A percentile compares a stretch with the other conserved stretches of the same genome.
Conservation (phyloP, 2,888 invertebrate genomes). For the Metopia argyrocephala region DNA sequence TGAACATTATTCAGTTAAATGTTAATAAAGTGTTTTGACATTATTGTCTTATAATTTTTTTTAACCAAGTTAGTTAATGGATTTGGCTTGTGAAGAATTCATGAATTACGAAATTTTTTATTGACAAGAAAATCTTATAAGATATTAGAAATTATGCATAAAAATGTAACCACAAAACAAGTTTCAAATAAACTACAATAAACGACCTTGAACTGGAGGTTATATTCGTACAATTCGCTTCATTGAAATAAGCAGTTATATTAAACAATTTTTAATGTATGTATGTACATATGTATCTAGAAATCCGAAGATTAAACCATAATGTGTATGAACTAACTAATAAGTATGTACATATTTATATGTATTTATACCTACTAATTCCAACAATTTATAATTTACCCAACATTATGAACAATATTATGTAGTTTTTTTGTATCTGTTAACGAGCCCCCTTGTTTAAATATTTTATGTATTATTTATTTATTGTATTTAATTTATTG, state of each 20-base stretch:
- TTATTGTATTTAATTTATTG: slow-evolving; percentile 8
- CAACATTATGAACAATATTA: no score
- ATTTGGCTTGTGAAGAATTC: no score
- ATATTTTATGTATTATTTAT: neutral
- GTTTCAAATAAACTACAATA: neutral
- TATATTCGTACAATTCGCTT: no score
- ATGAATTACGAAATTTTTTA: neutral
- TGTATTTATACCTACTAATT: neutral
- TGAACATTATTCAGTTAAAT: no score
- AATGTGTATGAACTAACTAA: no score
- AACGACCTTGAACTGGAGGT: slow-evolving; percentile 33
- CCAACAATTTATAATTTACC: no score
- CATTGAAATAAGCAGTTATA: neutral
- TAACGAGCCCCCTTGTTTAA: slow-evolving; percentile 45
- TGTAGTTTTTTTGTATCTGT: neutral
- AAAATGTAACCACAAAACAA: neutral
- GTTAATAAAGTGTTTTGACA: no score
- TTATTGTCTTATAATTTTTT: no score
- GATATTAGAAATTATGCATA: neutral
- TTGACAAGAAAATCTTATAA: neutral
- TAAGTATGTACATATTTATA: neutral
- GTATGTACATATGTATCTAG: no score
- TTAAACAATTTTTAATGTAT: neutral
- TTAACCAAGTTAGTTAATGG: no score
- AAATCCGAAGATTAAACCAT: no score